Evolutionary conservation across 1,140 invertebrate species (phyloP).

Genomic region (Rhopalosiphum maidis): DNA sequence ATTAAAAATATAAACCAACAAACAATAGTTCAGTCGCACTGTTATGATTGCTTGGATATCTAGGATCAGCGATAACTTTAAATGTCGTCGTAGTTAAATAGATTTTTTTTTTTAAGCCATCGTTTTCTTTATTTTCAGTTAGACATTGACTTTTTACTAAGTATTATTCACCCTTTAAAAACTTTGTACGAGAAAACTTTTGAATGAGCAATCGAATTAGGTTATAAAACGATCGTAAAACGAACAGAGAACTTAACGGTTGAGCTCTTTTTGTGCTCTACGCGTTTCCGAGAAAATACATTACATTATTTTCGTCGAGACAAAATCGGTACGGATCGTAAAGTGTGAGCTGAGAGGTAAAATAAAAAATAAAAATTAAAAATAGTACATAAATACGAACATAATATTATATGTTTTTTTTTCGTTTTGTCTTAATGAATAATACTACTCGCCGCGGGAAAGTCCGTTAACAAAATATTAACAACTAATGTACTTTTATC

Average conservation of each 20-base stretch:
- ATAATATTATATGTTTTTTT: constrained; percentile 11
- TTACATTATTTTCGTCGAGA: not conserved
- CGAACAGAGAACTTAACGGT: not conserved
- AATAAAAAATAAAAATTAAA: not conserved
- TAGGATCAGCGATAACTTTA: not conserved
- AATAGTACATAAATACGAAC: not conserved
- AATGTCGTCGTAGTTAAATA: not conserved
- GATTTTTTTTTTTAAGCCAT: not conserved
- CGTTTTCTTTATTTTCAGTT: not conserved
- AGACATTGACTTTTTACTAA: not conserved
- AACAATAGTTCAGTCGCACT: not conserved
- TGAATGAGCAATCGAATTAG: constrained; percentile 38
- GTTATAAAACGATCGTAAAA: constrained; percentile 42
- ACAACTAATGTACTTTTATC: not conserved
- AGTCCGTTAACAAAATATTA: not conserved
- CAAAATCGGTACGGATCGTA: not conserved
- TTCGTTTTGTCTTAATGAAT: not conserved
- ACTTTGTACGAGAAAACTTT: constrained; percentile 43
- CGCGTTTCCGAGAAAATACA: not conserved
- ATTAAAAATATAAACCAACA: not conserved
- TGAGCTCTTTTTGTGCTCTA: not conserved
- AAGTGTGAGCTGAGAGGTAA: not conserved
- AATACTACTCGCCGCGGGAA: not conserved
- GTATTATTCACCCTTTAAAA: constrained; percentile 37
- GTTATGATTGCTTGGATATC: not conserved